Base-by-base conservation (phyloP, 2,113 vertebrate genomes). In the Centropus unirufus region DNA sequence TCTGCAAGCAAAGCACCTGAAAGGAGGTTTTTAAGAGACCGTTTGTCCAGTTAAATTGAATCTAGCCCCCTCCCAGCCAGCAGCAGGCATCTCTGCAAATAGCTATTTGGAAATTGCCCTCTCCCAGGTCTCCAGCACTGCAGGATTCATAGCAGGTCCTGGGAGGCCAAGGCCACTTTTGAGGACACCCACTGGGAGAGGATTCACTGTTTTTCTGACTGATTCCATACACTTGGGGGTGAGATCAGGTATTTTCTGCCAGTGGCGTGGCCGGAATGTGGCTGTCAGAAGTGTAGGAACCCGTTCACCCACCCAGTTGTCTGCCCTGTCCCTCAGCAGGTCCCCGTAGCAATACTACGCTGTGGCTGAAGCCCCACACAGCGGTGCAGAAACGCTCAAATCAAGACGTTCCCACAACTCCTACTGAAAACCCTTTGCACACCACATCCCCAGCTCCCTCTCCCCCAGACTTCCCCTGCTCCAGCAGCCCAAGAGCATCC, bases 241-340 rank as follows among this genome's bases (percentile, higher is more conserved):
- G 8, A 66, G 27, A 1, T 16, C 51, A 70, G n/a, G 40, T 52
- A 4, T 62, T 36, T 75, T 79, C 24, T 58, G 47, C n/a, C 0
- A 1, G 47, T 42, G 47, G 18, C n/a, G 21, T 5, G 8, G 27
- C 30, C 8, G 30, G 55, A 9, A 49, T 1, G 0, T 7, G 34
- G 7, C 29, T 83, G 54, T 80, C 0, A 1, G 70, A 13, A 73
- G 57, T 1, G 6, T 7, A 66, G 51, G 32, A 70, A 19, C 46
- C 46, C 9, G 8, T 32, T 34, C 42, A 14, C 32, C 34, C 5
- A 29, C 3, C 3, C 23, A 23, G 20, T 29, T 62, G 55, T 34
- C 54, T 81, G 22, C 46, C 29, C 34, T n/a, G 51, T 15, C 54
- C 67, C 5, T 3, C 27, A 40, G 51, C 52, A 54, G 52, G 52